Percentiles rank a stretch among this genome's conserved stretches.
phyloP scores from a whole-genome alignment of 2,113 vertebrate species.

The Silurus meridionalis region DNA sequence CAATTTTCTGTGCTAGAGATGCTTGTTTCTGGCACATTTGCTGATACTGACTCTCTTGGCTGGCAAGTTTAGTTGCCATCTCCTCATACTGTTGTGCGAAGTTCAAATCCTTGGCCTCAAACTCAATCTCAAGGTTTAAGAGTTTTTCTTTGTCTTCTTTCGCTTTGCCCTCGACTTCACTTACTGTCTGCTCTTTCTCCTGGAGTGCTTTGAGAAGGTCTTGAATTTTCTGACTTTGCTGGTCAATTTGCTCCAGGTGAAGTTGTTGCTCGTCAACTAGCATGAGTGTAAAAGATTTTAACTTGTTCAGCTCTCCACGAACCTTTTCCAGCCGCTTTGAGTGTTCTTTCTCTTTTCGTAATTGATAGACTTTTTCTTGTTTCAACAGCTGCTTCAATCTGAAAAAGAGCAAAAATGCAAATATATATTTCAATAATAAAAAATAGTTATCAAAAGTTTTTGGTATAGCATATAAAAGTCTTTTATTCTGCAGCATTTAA shows the following conservation, averaged over 20 bases:
- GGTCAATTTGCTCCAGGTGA: slow-evolving; percentile 92
- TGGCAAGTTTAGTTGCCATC: slow-evolving; percentile 84
- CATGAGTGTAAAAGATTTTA: slow-evolving; percentile 97
- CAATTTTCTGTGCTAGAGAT: slow-evolving; percentile 80
- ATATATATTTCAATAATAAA: neutral
- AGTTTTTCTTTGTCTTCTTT: slow-evolving; percentile 86
- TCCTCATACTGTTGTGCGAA: slow-evolving; percentile 91
- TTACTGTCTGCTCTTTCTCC: slow-evolving; percentile 85
- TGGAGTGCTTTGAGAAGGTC: slow-evolving; percentile 86
- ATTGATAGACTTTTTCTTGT: slow-evolving; percentile 92
- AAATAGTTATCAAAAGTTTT: neutral
- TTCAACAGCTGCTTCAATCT: slow-evolving; percentile 95
- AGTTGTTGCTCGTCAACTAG: slow-evolving; percentile 96
- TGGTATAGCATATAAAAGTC: no score
- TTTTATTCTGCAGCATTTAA: neutral
- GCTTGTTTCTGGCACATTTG: slow-evolving; percentile 85
- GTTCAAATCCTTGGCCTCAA: slow-evolving; percentile 82
- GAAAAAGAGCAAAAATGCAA: slow-evolving; percentile 47
- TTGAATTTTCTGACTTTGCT: slow-evolving; percentile 87
- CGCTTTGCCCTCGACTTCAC: slow-evolving; percentile 73
- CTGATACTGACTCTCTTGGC: slow-evolving; percentile 83
- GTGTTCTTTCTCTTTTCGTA: slow-evolving; percentile 90
- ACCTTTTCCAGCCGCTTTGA: slow-evolving; percentile 84
- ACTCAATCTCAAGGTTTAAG: slow-evolving; percentile 84
- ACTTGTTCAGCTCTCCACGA: slow-evolving; percentile 89